Percentiles rank a stretch among this genome's conserved stretches.
These are phyloP conservation scores for Scaeva pyrastri DNA, from an alignment of 2,888 invertebrate genomes.

Conservation along the genomic window DNA sequence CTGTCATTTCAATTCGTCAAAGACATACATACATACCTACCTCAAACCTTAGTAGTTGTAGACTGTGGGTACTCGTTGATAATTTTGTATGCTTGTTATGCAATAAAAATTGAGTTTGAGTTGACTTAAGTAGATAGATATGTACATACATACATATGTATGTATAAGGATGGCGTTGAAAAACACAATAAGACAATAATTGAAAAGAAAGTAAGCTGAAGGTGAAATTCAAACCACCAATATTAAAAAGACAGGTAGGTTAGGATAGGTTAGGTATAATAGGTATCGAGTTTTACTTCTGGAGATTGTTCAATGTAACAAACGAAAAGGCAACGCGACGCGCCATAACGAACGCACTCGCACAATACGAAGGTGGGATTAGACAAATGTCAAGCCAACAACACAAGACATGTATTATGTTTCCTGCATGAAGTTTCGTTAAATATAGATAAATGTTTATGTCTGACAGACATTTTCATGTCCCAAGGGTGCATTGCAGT, in stretches of 20 bases:
- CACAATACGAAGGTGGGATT: conserved; percentile 27
- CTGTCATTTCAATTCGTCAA: background rate
- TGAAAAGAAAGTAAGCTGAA: conserved; percentile 56
- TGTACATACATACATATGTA: too few species aligned
- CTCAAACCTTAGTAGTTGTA: too few species aligned
- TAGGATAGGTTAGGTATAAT: too few species aligned
- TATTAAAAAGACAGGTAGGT: conserved; percentile 22
- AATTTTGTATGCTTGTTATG: too few species aligned
- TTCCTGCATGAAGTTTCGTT: background rate
- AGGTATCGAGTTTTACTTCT: conserved; percentile 42
- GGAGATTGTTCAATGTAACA: conserved; percentile 1
- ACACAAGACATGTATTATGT: background rate
- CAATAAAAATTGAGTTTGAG: too few species aligned
- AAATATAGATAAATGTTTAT: too few species aligned
- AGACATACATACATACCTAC: too few species aligned
- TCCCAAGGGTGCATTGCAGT: too few species aligned
- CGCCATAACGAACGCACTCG: too few species aligned
- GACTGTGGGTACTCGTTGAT: too few species aligned
- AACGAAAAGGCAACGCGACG: background rate
- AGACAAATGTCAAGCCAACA: conserved; percentile 11
- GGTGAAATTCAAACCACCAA: conserved; percentile 49
- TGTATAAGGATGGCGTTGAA: background rate
- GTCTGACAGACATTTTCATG: background rate
- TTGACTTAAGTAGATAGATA: background rate
- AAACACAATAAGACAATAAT: conserved; percentile 29